Evolutionary conservation across 2,797 vertebrate genomes (phyloP).

Genomic region (Ctenopoma multispine): DNA sequence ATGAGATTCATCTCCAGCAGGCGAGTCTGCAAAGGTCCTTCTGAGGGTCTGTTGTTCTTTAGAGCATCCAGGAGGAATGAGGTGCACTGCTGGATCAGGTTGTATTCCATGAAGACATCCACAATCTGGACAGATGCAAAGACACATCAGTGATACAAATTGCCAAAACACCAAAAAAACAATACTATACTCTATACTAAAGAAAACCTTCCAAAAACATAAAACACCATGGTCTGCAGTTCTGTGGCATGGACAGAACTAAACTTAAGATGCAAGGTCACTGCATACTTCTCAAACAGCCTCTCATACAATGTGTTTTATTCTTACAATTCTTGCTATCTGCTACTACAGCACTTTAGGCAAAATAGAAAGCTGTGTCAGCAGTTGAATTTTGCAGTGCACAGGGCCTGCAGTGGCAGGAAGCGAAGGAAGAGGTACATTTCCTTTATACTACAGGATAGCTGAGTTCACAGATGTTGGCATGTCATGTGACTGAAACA

Average conservation of each 20-base stretch:
- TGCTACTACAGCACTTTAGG: constrained; percentile 49
- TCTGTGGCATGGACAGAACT: constrained; percentile 4
- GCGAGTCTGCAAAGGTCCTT: constrained; percentile 94
- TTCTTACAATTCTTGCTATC: constrained; percentile 15
- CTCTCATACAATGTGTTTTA: constrained; percentile 22
- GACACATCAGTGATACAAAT: constrained; percentile 18
- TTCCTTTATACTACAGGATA: constrained; percentile 47
- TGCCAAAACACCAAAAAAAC: no score
- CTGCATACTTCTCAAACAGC: background rate
- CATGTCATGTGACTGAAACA: background rate
- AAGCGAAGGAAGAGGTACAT: constrained; percentile 48
- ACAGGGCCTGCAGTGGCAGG: constrained; percentile 40
- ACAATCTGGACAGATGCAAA: constrained; percentile 86
- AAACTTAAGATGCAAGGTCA: background rate
- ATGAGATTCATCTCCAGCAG: constrained; percentile 98
- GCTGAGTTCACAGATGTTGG: constrained; percentile 25
- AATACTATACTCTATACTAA: background rate
- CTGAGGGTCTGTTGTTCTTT: constrained; percentile 96
- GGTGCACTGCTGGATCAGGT: constrained; percentile 97
- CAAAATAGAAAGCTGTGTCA: constrained; percentile 46
- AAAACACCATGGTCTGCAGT: background rate
- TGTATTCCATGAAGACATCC: constrained; percentile 99
- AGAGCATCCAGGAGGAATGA: constrained; percentile 95
- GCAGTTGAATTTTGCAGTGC: constrained; percentile 47
- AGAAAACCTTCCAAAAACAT: background rate